Evolutionary conservation across 2,888 invertebrate genomes (phyloP), one percentile per base, ranked within the genome.

Genomic region (Desoria tigrina): DNA sequence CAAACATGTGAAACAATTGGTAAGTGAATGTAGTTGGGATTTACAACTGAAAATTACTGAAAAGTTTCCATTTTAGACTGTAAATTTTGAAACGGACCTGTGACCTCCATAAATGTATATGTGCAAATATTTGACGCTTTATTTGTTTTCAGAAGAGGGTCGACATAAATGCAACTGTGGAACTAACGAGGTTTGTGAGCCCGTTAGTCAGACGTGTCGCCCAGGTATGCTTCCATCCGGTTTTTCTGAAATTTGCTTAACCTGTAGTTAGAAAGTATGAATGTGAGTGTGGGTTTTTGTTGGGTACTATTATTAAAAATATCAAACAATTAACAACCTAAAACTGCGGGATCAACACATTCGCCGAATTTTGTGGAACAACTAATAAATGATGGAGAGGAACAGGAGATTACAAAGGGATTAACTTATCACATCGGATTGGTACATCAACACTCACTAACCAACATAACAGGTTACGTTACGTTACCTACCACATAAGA

Each of bases 401-500:
- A 49, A 60, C 45, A 62, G 45, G 57, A 57, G 60, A 66, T 32
- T 32, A 49, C 60, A 32, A 62, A 37, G 57, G 53, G 60, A 66
- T 32, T 32, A 32, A 32, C 11, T 11, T 67, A 66, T 68, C 58
- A 62, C 68, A 62, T 55, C 65, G 69, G 72, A 69, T 59, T 61
- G 63, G 67, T 67, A 70, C 70, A 68, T 57, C 70, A 62, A 70
- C 70, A 73, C 63, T 68, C 70, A 73, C 72, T 73, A 70, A 73
- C 70, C 69, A 50, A 61, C 62, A 57, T 50, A 58, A 64, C 42
- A 53, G 45, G 24, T 53, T 68, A 53, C 63, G 58, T 32, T 32
- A 32, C 32, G 11, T 58, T 58, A 45, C 49, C 45, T 18, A 58
- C 32, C 58, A 58, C 58, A 58, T 28, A 37, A 26, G 45, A 27